Conservation (phyloP, 1,140 invertebrate species). For the Drosophila parabipectinata region DNA sequence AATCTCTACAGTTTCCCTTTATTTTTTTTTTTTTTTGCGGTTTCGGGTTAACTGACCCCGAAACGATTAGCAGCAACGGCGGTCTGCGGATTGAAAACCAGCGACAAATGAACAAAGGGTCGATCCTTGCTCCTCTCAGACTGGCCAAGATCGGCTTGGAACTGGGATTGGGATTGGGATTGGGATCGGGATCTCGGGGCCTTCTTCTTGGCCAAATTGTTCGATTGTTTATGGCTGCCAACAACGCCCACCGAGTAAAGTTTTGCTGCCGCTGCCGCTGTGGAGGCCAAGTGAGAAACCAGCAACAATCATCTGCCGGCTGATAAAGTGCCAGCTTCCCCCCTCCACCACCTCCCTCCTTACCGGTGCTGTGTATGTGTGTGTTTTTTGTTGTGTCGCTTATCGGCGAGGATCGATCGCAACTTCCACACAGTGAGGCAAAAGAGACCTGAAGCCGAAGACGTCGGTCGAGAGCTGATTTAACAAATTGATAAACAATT, state of each 20-base stretch:
- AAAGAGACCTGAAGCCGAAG: constrained; percentile 14
- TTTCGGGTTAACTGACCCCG: constrained; percentile 73
- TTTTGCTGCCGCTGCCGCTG: constrained; percentile 11
- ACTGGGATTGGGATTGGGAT: constrained; percentile 2
- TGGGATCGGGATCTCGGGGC: constrained; percentile 9
- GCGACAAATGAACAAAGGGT: constrained; percentile 81
- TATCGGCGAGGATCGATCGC: constrained; percentile 81
- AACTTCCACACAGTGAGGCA: constrained; percentile 31
- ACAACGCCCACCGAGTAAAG: constrained; percentile 72
- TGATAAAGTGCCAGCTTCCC: constrained; percentile 60
- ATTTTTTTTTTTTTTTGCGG: not conserved
- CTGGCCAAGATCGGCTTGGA: constrained; percentile 40
- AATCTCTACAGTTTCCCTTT: constrained; percentile 3
- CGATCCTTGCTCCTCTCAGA: constrained; percentile 17
- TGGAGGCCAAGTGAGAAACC: constrained; percentile 75
- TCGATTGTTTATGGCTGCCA: constrained; percentile 80
- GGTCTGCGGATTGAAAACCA: constrained; percentile 52
- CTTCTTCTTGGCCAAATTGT: constrained; percentile 65
- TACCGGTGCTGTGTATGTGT: constrained; percentile 14
- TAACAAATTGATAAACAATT: constrained; percentile 83
- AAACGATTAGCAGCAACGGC: constrained; percentile 73
- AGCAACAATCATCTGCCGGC: constrained; percentile 80
- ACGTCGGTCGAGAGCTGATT: constrained; percentile 67
- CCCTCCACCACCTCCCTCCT: not conserved
- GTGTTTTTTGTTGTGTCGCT: constrained; percentile 52